These are phyloP conservation scores for Saturnia japonica DNA, from an alignment of 2,888 invertebrate genomes.

Conservation along the genomic window DNA sequence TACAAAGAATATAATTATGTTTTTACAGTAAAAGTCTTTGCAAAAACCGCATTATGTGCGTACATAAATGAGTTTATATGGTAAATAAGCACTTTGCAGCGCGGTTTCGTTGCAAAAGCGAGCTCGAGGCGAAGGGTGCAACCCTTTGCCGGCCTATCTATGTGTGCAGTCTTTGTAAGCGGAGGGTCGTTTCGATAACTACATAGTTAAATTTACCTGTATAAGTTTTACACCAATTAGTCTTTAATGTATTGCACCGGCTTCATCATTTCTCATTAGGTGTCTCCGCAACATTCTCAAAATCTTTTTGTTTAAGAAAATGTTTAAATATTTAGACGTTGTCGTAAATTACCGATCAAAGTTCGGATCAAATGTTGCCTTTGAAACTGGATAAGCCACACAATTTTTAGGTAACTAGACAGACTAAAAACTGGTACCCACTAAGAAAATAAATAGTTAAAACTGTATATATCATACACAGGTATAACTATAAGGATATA, in stretches of 20 bases:
- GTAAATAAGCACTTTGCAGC: constrained; percentile 50
- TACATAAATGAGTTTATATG: background rate
- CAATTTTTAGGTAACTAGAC: too few relatives aligned
- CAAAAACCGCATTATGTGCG: constrained; percentile 16
- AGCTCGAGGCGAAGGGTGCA: constrained; percentile 64
- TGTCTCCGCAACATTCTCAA: background rate
- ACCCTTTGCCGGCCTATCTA: constrained; percentile 51
- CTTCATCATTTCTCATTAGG: background rate
- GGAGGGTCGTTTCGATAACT: constrained; percentile 32
- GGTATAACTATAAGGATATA: too few relatives aligned
- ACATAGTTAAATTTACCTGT: constrained; percentile 29
- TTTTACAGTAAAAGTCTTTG: constrained; percentile 17
- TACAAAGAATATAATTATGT: background rate
- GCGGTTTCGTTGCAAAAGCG: constrained; percentile 56
- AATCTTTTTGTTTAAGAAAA: background rate
- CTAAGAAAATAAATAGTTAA: too few relatives aligned
- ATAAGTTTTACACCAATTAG: background rate
- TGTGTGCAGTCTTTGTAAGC: constrained; percentile 38
- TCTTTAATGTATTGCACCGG: background rate
- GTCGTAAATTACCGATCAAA: too few relatives aligned
- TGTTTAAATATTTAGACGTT: too few relatives aligned
- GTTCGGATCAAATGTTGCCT: too few relatives aligned
- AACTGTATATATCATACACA: too few relatives aligned
- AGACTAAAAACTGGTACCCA: too few relatives aligned
- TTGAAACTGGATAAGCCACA: too few relatives aligned